Conservation (phyloP, 2,888 invertebrate genomes). For the Microctonus aethiopoides region DNA sequence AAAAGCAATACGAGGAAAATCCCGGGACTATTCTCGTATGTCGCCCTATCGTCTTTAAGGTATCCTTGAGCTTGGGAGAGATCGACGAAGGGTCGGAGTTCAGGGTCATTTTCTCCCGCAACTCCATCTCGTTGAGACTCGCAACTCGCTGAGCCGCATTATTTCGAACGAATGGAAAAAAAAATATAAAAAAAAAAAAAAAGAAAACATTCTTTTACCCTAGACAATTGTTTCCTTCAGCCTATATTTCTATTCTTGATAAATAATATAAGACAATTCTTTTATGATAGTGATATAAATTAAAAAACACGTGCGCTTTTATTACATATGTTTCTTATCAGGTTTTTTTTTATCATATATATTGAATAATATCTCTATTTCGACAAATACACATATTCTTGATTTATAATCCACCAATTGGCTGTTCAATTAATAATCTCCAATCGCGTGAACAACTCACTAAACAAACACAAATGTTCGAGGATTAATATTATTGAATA, state of each 20-base stretch:
- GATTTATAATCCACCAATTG: background rate
- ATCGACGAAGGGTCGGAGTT: slow-evolving; percentile 44
- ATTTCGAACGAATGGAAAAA: background rate
- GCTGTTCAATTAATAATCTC: background rate
- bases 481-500: background rate
- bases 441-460: background rate
- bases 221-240: background rate
- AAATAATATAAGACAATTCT: background rate
- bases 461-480: background rate
- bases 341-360: background rate
- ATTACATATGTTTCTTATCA: background rate
- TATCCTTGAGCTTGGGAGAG: slow-evolving; percentile 48
- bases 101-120: slow-evolving; percentile 51
- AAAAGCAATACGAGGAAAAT: slow-evolving; percentile 23
- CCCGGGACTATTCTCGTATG: slow-evolving; percentile 30
- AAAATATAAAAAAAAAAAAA: background rate
- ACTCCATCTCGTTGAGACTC: slow-evolving; percentile 35
- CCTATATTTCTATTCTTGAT: too few relatives aligned
- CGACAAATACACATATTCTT: background rate
- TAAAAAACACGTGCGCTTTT: background rate
- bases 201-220: background rate
- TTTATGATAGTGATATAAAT: background rate
- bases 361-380: background rate
- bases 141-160: background rate
- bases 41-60: slow-evolving; percentile 58